Conservation (phyloP, 2,888 invertebrate species). For the Desoria tigrina region DNA sequence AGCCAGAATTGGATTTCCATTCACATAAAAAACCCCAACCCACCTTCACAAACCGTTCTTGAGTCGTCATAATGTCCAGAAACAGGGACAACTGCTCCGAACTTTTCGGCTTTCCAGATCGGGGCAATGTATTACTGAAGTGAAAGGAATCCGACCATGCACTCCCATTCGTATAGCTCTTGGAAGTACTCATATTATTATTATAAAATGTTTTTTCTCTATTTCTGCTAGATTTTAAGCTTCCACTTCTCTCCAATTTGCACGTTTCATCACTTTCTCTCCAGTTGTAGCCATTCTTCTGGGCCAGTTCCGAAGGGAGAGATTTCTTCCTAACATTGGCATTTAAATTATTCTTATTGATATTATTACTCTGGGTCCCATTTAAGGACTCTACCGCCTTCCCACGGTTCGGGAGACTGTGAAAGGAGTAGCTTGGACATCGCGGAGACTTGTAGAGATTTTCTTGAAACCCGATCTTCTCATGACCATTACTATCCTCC, state of each 20-base stretch:
- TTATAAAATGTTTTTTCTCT: neutral
- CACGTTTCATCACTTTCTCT: slow-evolving; percentile 15
- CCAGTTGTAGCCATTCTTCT: neutral
- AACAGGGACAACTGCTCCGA: slow-evolving; percentile 76
- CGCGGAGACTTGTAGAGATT: slow-evolving; percentile 44
- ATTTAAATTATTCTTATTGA: slow-evolving; percentile 14
- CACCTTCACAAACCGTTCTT: slow-evolving; percentile 80
- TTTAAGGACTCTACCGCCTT: slow-evolving; percentile 32
- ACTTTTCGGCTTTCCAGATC: slow-evolving; percentile 63
- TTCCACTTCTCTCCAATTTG: slow-evolving; percentile 24
- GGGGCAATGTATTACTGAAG: slow-evolving; percentile 44
- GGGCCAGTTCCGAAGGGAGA: neutral
- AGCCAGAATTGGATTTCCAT: no score
- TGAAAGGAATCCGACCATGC: slow-evolving; percentile 26
- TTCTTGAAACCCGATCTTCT: neutral
- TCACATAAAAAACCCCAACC: no score
- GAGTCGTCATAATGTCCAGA: slow-evolving; percentile 79
- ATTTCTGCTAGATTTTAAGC: slow-evolving; percentile 11
- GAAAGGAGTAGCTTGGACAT: slow-evolving; percentile 48
- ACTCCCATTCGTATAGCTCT: slow-evolving; percentile 45
- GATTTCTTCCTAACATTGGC: slow-evolving; percentile 6
- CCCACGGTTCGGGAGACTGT: slow-evolving; percentile 44
- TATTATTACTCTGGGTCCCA: slow-evolving; percentile 18
- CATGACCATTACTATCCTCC: neutral
- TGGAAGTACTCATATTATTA: slow-evolving; percentile 40